Evolutionary conservation across 1,140 invertebrate genomes (phyloP).

Genomic region (Dryas iulia): DNA sequence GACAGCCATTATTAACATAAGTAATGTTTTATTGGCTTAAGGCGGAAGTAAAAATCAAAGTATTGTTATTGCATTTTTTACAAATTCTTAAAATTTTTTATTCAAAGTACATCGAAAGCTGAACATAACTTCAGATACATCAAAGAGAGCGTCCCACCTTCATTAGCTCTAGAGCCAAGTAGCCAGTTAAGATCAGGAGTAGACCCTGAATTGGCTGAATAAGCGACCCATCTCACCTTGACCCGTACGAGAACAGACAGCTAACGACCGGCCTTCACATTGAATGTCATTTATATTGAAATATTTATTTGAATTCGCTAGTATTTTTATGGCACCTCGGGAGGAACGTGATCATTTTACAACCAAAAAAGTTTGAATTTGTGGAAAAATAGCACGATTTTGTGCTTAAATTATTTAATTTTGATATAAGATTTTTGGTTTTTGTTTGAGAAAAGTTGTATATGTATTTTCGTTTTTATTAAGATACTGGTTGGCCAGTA

Average conservation of each 20-base stretch:
- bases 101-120: not conserved
- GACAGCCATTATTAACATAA: too few relatives aligned
- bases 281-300: slow-evolving; percentile 35
- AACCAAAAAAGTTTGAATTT: not conserved
- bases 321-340: slow-evolving; percentile 13
- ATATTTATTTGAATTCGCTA: slow-evolving; percentile 23
- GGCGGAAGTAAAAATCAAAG: too few relatives aligned
- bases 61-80: not conserved
- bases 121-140: slow-evolving; percentile 2
- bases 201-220: slow-evolving; percentile 27
- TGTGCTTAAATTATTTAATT: not conserved
- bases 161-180: slow-evolving; percentile 3
- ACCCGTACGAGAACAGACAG: slow-evolving; percentile 38
- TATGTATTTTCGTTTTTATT: not conserved
- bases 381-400: not conserved
- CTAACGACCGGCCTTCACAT: slow-evolving; percentile 42
- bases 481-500: not conserved
- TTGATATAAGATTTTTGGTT: not conserved
- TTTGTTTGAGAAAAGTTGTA: not conserved
- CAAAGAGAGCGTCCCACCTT: slow-evolving; percentile 4
- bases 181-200: slow-evolving; percentile 9
- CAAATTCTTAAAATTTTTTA: not conserved
- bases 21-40: too few relatives aligned
- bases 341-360: slow-evolving; percentile 11
- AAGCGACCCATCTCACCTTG: slow-evolving; percentile 29